Evolutionary conservation across 1,140 invertebrate genomes (phyloP).

Genomic region (Tribolium madens): DNA sequence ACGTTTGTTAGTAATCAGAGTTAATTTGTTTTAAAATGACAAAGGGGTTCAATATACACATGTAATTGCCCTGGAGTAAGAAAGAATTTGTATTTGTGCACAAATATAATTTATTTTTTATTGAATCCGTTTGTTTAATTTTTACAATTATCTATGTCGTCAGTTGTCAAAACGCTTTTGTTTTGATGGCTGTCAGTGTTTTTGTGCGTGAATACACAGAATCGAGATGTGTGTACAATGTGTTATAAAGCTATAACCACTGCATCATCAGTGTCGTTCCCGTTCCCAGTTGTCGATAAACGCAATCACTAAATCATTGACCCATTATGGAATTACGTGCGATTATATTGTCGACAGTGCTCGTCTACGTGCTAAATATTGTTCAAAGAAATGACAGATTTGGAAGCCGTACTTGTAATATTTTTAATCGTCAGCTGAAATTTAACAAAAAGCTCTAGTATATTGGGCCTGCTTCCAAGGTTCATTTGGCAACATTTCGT

Average conservation of each 20-base stretch:
- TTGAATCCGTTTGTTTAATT: background rate
- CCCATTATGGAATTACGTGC: constrained; percentile 21
- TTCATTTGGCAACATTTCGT: constrained; percentile 44
- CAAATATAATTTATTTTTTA: too few species aligned
- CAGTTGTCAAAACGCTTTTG: background rate
- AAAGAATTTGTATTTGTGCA: too few species aligned
- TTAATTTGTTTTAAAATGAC: background rate
- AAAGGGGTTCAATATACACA: too few species aligned
- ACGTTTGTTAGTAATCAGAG: background rate
- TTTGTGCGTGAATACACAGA: background rate
- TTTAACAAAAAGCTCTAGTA: constrained; percentile 26
- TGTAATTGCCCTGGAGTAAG: too few species aligned
- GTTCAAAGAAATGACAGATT: background rate
- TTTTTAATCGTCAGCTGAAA: constrained; percentile 42
- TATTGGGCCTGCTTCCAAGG: constrained; percentile 40
- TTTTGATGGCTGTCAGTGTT: constrained; percentile 15
- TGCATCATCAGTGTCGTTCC: constrained; percentile 13
- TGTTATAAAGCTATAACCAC: constrained; percentile 1
- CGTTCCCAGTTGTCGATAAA: constrained; percentile 12
- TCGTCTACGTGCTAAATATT: background rate
- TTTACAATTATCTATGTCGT: background rate
- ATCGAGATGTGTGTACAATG: background rate
- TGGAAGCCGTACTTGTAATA: background rate
- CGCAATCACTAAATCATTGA: constrained; percentile 21
- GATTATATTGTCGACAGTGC: constrained; percentile 3